phyloP scores from a whole-genome alignment of 2,888 invertebrate species.

The Drosophila kokeensis region DNA sequence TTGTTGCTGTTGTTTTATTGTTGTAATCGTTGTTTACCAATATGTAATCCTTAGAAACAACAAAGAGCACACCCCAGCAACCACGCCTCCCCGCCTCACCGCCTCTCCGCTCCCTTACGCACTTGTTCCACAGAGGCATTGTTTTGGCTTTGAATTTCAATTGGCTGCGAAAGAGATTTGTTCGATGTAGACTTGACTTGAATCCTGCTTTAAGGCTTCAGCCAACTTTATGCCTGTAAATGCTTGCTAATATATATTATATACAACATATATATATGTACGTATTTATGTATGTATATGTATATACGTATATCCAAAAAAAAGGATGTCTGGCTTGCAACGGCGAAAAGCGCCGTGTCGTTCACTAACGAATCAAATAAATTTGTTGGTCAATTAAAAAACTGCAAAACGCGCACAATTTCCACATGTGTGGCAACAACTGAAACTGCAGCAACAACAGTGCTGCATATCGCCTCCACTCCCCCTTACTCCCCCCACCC shows the following conservation, averaged over 20 bases:
- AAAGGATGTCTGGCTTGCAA: slow-evolving; percentile 15
- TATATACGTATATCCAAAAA: slow-evolving; percentile 10
- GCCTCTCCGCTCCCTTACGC: not conserved
- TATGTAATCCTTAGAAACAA: slow-evolving; percentile 79
- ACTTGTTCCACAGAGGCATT: slow-evolving; percentile 1
- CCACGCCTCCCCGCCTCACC: not conserved
- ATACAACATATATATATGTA: slow-evolving; percentile 18
- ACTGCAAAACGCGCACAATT: slow-evolving; percentile 84
- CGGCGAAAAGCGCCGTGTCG: slow-evolving; percentile 61
- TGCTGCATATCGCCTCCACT: slow-evolving; percentile 1
- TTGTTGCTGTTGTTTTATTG: slow-evolving; percentile 40
- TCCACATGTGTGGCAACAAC: slow-evolving; percentile 78
- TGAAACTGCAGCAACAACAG: slow-evolving; percentile 52
- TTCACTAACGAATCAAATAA: slow-evolving; percentile 85
- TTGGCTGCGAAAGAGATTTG: slow-evolving; percentile 31
- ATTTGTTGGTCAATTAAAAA: slow-evolving; percentile 85
- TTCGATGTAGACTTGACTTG: not conserved
- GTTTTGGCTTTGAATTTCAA: slow-evolving; percentile 64
- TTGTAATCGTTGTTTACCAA: slow-evolving; percentile 78
- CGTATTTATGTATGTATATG: not conserved
- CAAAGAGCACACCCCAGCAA: slow-evolving; percentile 37
- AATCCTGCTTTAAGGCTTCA: not conserved
- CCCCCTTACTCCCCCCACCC: not conserved
- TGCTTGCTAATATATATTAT: slow-evolving; percentile 26
- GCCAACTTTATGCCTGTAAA: slow-evolving; percentile 34